Conservation (phyloP, 64 coral and sea anemone species). For the Pachyseris speciosa region DNA sequence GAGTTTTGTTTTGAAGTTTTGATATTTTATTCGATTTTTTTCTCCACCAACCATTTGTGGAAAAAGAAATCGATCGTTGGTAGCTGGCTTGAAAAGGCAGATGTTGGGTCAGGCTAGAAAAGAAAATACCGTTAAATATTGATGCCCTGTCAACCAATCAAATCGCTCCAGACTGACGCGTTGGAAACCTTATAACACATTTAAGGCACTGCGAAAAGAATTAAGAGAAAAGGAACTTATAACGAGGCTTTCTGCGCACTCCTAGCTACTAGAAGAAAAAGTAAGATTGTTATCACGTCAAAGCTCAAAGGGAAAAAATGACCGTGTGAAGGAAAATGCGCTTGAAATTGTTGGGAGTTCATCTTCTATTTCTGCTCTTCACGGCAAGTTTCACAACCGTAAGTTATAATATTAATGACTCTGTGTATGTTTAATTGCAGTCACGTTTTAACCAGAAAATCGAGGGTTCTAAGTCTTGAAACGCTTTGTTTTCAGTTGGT, state of each 20-base stretch:
- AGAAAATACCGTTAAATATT: conserved; percentile 33
- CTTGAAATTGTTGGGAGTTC: not conserved
- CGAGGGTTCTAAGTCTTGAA: not conserved
- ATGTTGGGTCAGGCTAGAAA: not conserved
- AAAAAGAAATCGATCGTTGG: not conserved
- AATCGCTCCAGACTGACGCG: not conserved
- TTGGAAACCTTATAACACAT: not conserved
- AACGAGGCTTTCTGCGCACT: not conserved
- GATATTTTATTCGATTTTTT: no score
- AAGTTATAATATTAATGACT: no score
- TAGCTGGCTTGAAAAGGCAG: not conserved
- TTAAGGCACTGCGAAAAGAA: not conserved
- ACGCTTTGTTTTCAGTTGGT: not conserved
- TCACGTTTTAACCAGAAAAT: no score
- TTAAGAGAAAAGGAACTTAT: not conserved
- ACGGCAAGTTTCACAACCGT: no score
- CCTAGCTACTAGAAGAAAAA: not conserved
- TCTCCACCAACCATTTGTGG: no score
- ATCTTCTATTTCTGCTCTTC: no score
- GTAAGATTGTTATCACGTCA: no score
- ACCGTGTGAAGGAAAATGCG: not conserved
- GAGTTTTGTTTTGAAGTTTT: no score
- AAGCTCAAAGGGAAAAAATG: not conserved
- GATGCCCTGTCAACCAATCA: not conserved
- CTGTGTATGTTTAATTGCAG: no score